Conservation (phyloP, 2,113 vertebrate species). For the Zosterops borbonicus region DNA sequence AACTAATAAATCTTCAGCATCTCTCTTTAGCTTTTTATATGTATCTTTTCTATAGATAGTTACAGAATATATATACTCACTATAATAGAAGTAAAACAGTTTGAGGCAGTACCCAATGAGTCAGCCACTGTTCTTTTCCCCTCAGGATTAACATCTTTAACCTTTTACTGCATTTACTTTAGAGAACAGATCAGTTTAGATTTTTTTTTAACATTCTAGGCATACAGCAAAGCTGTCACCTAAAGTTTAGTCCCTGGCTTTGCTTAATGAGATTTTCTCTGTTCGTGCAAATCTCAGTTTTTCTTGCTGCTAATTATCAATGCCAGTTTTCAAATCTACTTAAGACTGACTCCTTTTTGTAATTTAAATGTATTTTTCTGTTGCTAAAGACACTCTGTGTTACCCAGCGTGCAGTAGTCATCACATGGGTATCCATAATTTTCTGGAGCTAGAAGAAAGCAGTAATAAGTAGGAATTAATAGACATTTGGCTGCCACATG, state of each 20-base stretch:
- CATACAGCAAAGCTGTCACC: neutral
- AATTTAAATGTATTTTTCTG: neutral
- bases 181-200: neutral
- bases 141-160: neutral
- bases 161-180: neutral
- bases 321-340: neutral
- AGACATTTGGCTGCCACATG: neutral
- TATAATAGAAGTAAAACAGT: neutral
- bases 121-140: neutral
- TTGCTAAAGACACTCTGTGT: neutral
- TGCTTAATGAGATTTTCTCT: neutral
- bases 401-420: neutral
- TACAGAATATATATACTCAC: neutral
- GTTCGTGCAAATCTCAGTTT: neutral
- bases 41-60: neutral
- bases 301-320: neutral
- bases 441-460: conserved; percentile 1
- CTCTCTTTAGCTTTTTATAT: neutral
- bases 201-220: neutral
- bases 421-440: neutral
- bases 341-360: neutral
- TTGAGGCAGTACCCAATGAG: neutral
- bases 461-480: neutral
- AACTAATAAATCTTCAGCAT: neutral
- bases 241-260: neutral